Conservation (phyloP, 2,113 vertebrate species). For the Periophthalmus modestus region DNA sequence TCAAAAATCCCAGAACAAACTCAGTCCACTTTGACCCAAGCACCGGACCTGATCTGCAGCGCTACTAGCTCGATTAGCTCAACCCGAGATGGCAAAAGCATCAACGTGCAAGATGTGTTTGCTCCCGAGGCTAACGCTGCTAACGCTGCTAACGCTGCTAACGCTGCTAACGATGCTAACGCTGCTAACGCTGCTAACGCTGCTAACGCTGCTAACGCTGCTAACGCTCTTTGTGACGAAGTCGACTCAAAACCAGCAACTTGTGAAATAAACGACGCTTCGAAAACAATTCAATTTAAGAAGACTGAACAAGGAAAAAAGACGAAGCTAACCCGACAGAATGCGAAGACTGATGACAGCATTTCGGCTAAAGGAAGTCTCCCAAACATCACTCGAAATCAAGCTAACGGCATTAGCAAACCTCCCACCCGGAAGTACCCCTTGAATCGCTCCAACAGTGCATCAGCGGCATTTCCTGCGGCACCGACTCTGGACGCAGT, state of each 20-base stretch:
- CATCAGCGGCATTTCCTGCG: too few species aligned
- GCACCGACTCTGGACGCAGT: too few species aligned
- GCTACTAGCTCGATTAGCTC: not conserved
- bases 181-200: too few species aligned
- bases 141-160: too few species aligned
- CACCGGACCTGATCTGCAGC: not conserved
- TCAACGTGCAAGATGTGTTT: not conserved
- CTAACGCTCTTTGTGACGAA: not conserved
- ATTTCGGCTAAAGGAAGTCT: too few species aligned
- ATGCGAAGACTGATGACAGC: not conserved
- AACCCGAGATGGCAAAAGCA: not conserved
- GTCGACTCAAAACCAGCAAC: not conserved
- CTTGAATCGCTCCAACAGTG: too few species aligned
- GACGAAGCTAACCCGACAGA: not conserved
- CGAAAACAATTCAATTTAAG: not conserved
- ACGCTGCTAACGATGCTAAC: too few species aligned
- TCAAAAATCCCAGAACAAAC: not conserved
- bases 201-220: too few species aligned
- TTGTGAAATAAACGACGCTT: not conserved
- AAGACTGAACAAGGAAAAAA: not conserved
- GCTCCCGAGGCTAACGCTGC: not conserved
- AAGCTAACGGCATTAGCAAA: too few species aligned
- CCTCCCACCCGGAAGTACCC: too few species aligned
- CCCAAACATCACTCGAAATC: too few species aligned
- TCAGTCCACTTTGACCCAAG: not conserved